Evolutionary conservation across 2,888 invertebrate species (phyloP).

Genomic region (Chorisops tibialis): DNA sequence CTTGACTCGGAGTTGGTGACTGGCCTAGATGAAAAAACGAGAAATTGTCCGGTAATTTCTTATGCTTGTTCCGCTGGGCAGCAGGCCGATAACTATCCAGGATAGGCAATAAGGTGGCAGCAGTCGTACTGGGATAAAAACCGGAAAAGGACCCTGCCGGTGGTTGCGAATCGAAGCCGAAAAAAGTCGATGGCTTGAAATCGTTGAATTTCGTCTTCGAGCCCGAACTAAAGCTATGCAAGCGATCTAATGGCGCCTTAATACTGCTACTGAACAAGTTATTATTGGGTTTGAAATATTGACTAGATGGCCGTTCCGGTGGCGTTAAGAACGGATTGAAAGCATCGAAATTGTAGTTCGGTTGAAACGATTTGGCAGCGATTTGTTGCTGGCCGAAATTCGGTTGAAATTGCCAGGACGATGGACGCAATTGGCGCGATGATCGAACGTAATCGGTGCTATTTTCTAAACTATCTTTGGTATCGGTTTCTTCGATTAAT

Average conservation of each 20-base stretch:
- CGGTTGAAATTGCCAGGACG: slow-evolving; percentile 27
- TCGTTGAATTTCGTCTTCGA: not conserved
- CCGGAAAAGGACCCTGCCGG: not conserved
- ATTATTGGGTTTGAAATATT: slow-evolving; percentile 26
- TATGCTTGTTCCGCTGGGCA: not conserved
- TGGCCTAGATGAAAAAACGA: slow-evolving; percentile 52
- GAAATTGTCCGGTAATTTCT: slow-evolving; percentile 43
- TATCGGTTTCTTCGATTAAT: slow-evolving; percentile 18
- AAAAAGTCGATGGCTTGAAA: slow-evolving; percentile 22
- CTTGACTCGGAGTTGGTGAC: slow-evolving; percentile 32
- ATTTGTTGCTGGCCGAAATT: slow-evolving; percentile 35
- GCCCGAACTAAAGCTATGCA: not conserved
- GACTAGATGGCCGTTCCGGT: slow-evolving; percentile 35
- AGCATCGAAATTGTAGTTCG: slow-evolving; percentile 41
- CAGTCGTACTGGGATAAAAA: slow-evolving; percentile 1
- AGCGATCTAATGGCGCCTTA: not conserved
- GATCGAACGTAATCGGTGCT: slow-evolving; percentile 41
- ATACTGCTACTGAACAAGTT: slow-evolving; percentile 22
- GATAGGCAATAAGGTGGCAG: not conserved
- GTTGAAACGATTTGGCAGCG: slow-evolving; percentile 43
- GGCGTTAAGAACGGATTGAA: slow-evolving; percentile 48
- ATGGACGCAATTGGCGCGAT: slow-evolving; percentile 45
- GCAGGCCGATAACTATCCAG: not conserved
- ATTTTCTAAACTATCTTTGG: slow-evolving; percentile 37
- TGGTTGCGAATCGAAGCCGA: slow-evolving; percentile 36